These are phyloP conservation scores for Euphonia xanthogaster DNA, from an alignment of 2,797 vertebrate genomes.

Conservation along the genomic window DNA sequence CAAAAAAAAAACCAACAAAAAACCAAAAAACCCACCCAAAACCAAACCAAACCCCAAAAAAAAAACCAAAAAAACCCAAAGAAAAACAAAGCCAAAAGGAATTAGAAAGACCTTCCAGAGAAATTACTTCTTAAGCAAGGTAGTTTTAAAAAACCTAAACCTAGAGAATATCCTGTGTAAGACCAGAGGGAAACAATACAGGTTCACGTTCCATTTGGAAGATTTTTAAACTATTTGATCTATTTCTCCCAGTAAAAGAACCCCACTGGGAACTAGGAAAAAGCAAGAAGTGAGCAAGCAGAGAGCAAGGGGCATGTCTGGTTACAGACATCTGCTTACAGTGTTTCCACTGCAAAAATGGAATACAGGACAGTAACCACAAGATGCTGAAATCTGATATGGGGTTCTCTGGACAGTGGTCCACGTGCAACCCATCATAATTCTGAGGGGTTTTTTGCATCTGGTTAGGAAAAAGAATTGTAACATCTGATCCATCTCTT, in stretches of 20 bases:
- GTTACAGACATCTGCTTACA: neutral
- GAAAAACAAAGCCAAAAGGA: neutral
- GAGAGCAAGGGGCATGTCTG: neutral
- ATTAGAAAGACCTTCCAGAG: neutral
- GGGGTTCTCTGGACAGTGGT: neutral
- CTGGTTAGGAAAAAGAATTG: neutral
- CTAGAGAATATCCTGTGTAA: neutral
- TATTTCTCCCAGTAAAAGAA: neutral
- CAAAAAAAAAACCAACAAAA: no score
- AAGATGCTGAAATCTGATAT: neutral
- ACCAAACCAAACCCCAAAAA: no score
- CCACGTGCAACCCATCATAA: neutral
- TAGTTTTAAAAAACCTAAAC: neutral
- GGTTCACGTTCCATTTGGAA: neutral
- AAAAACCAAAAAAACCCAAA: neutral
- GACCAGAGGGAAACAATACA: neutral
- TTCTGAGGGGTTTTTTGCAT: neutral
- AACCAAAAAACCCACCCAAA: no score
- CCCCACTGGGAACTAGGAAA: neutral
- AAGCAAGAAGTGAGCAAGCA: neutral
- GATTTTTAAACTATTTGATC: neutral
- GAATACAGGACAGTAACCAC: neutral
- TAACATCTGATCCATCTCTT: neutral
- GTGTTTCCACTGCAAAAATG: neutral
- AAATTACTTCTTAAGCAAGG: neutral